Evolutionary conservation across 1,140 invertebrate species (phyloP).

Genomic region (Lerema accius): DNA sequence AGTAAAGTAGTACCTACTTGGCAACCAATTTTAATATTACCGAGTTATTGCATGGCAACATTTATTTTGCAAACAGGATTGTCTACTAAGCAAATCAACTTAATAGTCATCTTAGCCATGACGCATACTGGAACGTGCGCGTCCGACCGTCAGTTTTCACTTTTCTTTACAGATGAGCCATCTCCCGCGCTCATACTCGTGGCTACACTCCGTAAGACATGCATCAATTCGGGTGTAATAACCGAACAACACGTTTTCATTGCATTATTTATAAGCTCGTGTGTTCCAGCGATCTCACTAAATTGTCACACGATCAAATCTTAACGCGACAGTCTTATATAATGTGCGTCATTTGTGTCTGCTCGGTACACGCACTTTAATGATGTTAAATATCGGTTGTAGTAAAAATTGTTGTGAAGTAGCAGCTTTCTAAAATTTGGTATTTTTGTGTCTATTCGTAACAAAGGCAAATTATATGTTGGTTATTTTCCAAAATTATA

Average conservation of each 20-base stretch:
- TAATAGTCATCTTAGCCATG: conserved; percentile 4
- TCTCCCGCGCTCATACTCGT: conserved; percentile 44
- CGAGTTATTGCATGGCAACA: too few relatives aligned
- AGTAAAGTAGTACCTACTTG: too few relatives aligned
- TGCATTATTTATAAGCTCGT: conserved; percentile 63
- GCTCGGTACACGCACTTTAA: background rate
- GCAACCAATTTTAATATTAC: too few relatives aligned
- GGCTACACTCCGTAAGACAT: conserved; percentile 34
- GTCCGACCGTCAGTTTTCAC: conserved; percentile 50
- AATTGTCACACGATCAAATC: conserved; percentile 42
- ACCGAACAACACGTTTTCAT: conserved; percentile 57
- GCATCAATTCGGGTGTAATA: conserved; percentile 73
- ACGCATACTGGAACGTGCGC: conserved; percentile 38
- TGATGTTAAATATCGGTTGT: conserved; percentile 10
- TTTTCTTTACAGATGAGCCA: conserved; percentile 54
- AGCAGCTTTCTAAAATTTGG: conserved; percentile 4
- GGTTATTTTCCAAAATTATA: too few relatives aligned
- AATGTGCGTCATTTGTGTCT: conserved; percentile 21
- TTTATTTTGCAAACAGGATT: conserved; percentile 2
- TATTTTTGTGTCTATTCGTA: background rate
- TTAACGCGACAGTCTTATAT: conserved; percentile 34
- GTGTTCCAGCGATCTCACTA: conserved; percentile 57
- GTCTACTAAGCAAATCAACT: background rate
- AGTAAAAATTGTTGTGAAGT: conserved; percentile 2
- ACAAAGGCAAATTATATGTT: too few relatives aligned